A percentile compares a stretch with the other conserved stretches of the same genome.
Conservation (phyloP, 2,888 invertebrate genomes). For the Pyrrhosoma nymphula region DNA sequence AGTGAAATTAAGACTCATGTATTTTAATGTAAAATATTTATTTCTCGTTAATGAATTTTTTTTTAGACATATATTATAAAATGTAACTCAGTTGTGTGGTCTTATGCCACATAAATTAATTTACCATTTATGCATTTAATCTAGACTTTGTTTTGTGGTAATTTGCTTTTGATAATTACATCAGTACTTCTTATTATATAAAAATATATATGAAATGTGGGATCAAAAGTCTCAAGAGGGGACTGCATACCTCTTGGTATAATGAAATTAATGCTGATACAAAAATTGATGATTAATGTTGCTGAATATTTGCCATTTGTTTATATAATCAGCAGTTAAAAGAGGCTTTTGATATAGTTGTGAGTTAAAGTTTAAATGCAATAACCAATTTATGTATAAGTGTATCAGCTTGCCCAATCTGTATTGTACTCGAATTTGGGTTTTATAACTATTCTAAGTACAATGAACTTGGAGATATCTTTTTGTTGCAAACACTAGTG, state of each 20-base stretch:
- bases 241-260: conserved; percentile 10
- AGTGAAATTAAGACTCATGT: conserved; percentile 20
- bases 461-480: background rate
- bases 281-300: conserved; percentile 37
- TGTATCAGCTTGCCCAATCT: background rate
- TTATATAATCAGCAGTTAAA: background rate
- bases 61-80: conserved; percentile 47
- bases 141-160: conserved; percentile 50
- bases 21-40: conserved; percentile 66
- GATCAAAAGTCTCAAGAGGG: conserved; percentile 46
- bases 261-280: conserved; percentile 18
- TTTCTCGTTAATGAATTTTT: conserved; percentile 66
- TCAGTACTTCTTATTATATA: conserved; percentile 58
- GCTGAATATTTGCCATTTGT: conserved; percentile 1
- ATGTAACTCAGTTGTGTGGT: conserved; percentile 31
- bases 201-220: conserved; percentile 36
- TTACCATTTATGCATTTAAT: conserved; percentile 62
- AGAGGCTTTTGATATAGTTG: conserved; percentile 34
- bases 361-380: background rate
- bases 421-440: background rate
- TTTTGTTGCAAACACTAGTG: conserved; percentile 20
- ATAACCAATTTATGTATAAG: background rate
- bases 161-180: conserved; percentile 60
- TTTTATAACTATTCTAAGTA: background rate
- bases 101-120: conserved; percentile 38